Base-by-base conservation (phyloP, 1,140 invertebrate genomes). In the Proctacanthus coquilletti region DNA sequence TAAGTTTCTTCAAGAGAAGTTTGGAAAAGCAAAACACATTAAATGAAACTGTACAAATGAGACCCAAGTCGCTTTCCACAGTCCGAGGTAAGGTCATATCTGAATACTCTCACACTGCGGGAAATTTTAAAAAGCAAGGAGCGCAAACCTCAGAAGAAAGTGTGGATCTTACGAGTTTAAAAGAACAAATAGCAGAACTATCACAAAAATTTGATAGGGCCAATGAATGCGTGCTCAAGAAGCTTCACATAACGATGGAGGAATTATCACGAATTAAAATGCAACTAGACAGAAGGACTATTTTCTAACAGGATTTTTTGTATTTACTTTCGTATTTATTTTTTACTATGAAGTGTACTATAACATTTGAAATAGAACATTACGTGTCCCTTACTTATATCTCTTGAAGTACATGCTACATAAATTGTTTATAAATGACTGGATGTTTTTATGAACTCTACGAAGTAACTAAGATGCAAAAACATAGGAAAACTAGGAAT, bases 221-320 rank as follows among this genome's bases (percentile, higher is more conserved):
- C 18, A 41, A 48, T 3, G 52, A 58, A 21, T 51, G 38, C 18
- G 45, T 53, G 1, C 48, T 42, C 9, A 47, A 53, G 20, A 57
- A 58, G 13, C 30, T 58, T 1, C 53, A 49, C 31, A 50, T 52
- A 34, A 50, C 45, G 11, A 45, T 53, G 11, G 55, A 58, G 20
- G 55, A 58, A 21, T 36, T 58, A n/a, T 53, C 51, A 35, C 48
- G 55, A 1, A 40, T 46, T 5, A 43, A 46, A 36, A 34, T 40
- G 32, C 36, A 40, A 19, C 25, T 42, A 23, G 44, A 45, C 13
- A 41, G 42, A 30, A 44, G n/a, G n/a, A n/a, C n/a, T n/a, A n/a
- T n/a, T n/a, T n/a, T n/a, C n/a, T n/a, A n/a, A n/a, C n/a, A n/a
- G n/a, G n/a, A n/a, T n/a, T n/a, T n/a, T n/a, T n/a, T n/a, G n/a